Evolutionary conservation across 2,797 vertebrate species (phyloP).

Genomic region (Melanotaenia maccullochi): DNA sequence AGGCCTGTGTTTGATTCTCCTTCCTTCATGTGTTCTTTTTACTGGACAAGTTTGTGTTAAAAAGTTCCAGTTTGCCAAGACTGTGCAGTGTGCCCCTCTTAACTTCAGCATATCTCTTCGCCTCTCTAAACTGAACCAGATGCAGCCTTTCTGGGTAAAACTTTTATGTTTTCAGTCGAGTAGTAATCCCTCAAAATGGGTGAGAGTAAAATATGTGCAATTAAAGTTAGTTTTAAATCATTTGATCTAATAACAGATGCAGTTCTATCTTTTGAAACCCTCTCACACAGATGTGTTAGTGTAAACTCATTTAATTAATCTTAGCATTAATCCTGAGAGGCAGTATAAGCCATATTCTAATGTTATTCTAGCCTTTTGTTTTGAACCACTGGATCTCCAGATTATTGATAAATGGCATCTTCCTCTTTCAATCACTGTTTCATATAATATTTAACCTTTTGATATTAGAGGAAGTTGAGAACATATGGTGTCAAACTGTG

Average conservation of each 20-base stretch:
- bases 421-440: background rate
- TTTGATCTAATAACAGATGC: background rate
- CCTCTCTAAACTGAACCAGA: slow-evolving; percentile 80
- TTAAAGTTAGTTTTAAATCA: slow-evolving; percentile 55
- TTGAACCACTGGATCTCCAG: background rate
- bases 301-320: background rate
- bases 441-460: background rate
- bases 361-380: background rate
- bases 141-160: slow-evolving; percentile 78
- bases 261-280: slow-evolving; percentile 5
- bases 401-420: background rate
- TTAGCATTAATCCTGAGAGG: background rate
- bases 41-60: slow-evolving; percentile 59
- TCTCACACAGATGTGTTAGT: slow-evolving; percentile 12
- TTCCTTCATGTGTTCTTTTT: slow-evolving; percentile 27
- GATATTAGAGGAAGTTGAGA: no score
- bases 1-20: slow-evolving; percentile 33
- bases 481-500: no score
- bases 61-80: slow-evolving; percentile 72
- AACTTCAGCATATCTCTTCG: slow-evolving; percentile 69
- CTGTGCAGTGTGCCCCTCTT: slow-evolving; percentile 53
- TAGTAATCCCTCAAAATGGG: slow-evolving; percentile 43
- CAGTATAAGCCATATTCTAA: background rate
- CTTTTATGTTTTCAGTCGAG: slow-evolving; percentile 68
- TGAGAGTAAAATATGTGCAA: slow-evolving; percentile 43